phyloP scores from a whole-genome alignment of 2,113 vertebrate species.

The Cacatua alba region DNA sequence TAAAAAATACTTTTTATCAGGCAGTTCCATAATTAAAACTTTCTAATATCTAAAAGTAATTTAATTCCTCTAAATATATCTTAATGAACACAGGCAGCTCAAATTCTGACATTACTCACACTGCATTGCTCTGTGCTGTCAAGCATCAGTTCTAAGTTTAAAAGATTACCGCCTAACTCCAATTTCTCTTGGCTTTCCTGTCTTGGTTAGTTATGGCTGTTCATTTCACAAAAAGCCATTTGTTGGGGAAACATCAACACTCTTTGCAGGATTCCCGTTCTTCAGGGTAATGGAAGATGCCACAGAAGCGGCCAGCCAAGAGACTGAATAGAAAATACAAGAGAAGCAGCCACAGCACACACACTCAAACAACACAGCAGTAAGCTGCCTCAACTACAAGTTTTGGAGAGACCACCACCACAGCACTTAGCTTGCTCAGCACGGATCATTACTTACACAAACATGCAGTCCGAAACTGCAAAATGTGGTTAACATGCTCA shows the following conservation, averaged over 20 bases:
- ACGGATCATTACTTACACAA: background rate
- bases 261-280: background rate
- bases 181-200: background rate
- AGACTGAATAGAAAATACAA: background rate
- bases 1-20: background rate
- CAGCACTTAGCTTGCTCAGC: background rate
- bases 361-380: fast-evolving
- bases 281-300: background rate
- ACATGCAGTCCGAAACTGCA: background rate
- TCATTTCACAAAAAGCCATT: background rate
- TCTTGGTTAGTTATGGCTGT: background rate
- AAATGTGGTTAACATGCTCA: background rate
- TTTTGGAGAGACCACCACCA: background rate
- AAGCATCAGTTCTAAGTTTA: background rate
- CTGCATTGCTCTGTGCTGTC: background rate
- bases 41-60: background rate
- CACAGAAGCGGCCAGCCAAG: background rate
- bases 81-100: background rate
- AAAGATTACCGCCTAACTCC: background rate
- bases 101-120: background rate
- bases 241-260: background rate
- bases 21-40: background rate
- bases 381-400: background rate
- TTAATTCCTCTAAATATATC: background rate
- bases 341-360: background rate